Evolutionary conservation across 2,113 vertebrate genomes (phyloP), one percentile per base, ranked within the genome.

Genomic region (Poecile atricapillus): DNA sequence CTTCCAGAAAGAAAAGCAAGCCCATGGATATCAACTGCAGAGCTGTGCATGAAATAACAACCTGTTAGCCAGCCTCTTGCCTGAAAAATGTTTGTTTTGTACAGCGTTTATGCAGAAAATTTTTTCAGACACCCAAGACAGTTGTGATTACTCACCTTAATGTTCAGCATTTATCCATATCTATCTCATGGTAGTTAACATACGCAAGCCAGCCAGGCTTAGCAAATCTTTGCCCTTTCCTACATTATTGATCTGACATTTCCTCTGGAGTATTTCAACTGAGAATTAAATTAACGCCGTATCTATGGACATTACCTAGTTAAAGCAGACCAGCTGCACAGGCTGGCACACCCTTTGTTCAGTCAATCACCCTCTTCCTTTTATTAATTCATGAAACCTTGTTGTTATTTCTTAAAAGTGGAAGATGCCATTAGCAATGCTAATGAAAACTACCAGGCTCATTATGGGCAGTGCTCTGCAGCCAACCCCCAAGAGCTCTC

Each of bases 181-280:
- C 87, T 91, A 47, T 69, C 83, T 83, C 65, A 25, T 13, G 7
- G 89, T 94, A 91, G 84, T 96, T 97, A 95, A 89, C 67, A 55
- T 9, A 85, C 8, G 1, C 81, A 47, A 92, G 80, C 9, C 95
- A 95, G 85, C 86, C 93, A 90, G 62, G 86, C 88, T 96, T 96
- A 91, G 88, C 94, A 93, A 89, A 91, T 93, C 94, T 83, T 83
- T 96, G 94, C 89, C 96, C 92, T 96, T 97, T 92, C 73, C 94
- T 97, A 21, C 58, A 3, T 90, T 97, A 96, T 96, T 93, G 93
- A 95, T 95, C 93, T 92, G 92, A 96, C 89, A 90, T 95, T 97
- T 96, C 92, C 96, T 95, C 94, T 96, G 93, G 87, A 95, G 95
- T 96, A 94, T 94, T 95, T 96, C 96, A 94, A 23, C 74, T n/a